Evolutionary conservation across 2,113 vertebrate species (phyloP).

Genomic region (Copsychus sechellarum): DNA sequence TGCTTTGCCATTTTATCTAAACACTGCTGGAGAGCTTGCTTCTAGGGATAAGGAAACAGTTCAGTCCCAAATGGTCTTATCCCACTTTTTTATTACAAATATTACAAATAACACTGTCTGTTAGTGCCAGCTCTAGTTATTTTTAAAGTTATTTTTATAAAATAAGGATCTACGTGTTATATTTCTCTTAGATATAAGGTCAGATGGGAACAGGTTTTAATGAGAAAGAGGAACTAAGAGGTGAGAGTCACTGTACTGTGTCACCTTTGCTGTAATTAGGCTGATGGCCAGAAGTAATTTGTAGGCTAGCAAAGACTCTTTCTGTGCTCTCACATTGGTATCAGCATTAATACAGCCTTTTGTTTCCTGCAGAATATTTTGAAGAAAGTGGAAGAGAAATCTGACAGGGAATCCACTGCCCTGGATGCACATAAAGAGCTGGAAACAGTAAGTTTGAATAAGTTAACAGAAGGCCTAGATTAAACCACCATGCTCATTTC

Average conservation of each 20-base stretch:
- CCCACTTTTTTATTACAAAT: not conserved
- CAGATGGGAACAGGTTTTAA: not conserved
- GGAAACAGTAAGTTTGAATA: constrained; percentile 82
- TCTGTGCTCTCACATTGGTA: not conserved
- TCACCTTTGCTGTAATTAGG: not conserved
- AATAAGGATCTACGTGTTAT: not conserved
- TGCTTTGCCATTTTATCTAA: not conserved
- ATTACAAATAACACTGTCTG: not conserved
- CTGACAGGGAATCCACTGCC: constrained; percentile 85
- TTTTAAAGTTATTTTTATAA: not conserved
- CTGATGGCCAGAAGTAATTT: not conserved
- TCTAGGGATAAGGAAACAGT: not conserved
- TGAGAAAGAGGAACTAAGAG: not conserved
- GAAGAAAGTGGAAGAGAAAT: constrained; percentile 90
- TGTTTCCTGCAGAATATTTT: constrained; percentile 84
- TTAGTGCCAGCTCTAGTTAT: not conserved
- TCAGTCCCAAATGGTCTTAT: not conserved
- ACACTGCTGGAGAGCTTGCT: not conserved
- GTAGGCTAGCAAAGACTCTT: not conserved
- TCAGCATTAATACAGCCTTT: not conserved
- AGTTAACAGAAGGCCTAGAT: not conserved
- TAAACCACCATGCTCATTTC: not conserved
- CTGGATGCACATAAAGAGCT: constrained; percentile 89
- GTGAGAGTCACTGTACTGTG: not conserved
- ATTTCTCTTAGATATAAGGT: not conserved